These are phyloP conservation scores for Plestiodon gilberti DNA, from an alignment of 2,113 vertebrate genomes.

Conservation along the genomic window DNA sequence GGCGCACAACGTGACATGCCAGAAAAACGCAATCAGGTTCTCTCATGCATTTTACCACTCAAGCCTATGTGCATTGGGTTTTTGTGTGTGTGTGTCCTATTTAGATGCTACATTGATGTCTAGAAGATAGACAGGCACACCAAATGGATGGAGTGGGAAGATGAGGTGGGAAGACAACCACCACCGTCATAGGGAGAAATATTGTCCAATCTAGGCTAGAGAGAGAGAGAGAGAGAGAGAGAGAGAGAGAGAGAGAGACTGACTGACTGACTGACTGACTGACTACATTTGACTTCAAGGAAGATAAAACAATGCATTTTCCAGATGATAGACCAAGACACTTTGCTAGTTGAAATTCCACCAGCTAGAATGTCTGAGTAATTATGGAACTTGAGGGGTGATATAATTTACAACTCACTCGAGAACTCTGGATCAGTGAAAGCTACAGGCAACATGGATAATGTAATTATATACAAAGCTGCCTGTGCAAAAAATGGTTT, in stretches of 20 bases:
- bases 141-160: too few relatives aligned
- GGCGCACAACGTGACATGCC: neutral
- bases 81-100: too few relatives aligned
- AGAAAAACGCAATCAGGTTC: neutral
- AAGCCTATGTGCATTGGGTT: too few relatives aligned
- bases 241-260: too few relatives aligned
- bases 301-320: neutral
- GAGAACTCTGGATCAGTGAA: constrained; percentile 41
- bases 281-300: neutral
- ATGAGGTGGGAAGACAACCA: too few relatives aligned
- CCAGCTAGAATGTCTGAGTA: constrained; percentile 34
- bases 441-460: constrained; percentile 34
- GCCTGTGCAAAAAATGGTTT: neutral
- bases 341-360: neutral
- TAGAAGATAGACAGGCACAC: too few relatives aligned
- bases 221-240: too few relatives aligned
- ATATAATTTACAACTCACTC: constrained; percentile 44
- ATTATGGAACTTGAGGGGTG: constrained; percentile 50
- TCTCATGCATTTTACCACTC: too few relatives aligned
- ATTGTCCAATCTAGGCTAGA: neutral
- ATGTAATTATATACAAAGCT: constrained; percentile 49
- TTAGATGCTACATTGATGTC: too few relatives aligned
- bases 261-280: too few relatives aligned
- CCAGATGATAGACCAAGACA: constrained; percentile 33
- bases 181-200: neutral